A percentile compares a stretch with the other conserved stretches of the same genome.
phyloP scores from a whole-genome alignment of 2,113 vertebrate species.

The Oreochromis aureus region DNA sequence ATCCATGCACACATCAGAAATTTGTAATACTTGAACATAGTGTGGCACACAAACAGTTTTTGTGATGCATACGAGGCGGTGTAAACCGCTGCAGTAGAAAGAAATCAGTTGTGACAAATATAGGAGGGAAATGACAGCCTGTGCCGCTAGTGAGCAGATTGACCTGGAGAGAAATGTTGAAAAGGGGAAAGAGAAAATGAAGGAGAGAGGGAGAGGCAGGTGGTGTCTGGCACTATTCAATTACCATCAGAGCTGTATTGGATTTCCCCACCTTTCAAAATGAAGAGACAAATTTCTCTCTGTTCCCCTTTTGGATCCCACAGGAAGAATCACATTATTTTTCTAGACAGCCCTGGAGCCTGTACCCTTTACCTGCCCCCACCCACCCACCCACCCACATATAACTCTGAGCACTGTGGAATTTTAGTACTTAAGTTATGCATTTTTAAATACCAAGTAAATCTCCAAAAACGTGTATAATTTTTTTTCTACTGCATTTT shows the following conservation, averaged over 20 bases:
- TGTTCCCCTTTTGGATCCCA: conserved; percentile 42
- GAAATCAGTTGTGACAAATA: conserved; percentile 48
- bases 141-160: conserved; percentile 33
- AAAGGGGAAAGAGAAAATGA: conserved; percentile 44
- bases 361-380: conserved; percentile 46
- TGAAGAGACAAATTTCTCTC: conserved; percentile 58
- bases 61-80: not conserved
- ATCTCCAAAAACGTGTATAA: conserved; percentile 42
- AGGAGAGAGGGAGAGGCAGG: conserved; percentile 50
- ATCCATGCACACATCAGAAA: not conserved
- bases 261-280: conserved; percentile 59
- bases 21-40: not conserved
- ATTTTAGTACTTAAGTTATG: conserved; percentile 65
- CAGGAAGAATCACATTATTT: conserved; percentile 54
- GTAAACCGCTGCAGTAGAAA: not conserved
- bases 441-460: conserved; percentile 52
- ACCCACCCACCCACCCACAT: conserved; percentile 8
- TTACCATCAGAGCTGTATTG: conserved; percentile 64
- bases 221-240: conserved; percentile 65
- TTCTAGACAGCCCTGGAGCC: conserved; percentile 39
- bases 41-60: not conserved
- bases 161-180: conserved; percentile 45
- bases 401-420: conserved; percentile 66
- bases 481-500: conserved; percentile 57
- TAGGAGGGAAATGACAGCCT: conserved; percentile 28